phyloP scores from a whole-genome alignment of 2,113 vertebrate genomes.

The cat (Felis catus) region DNA sequence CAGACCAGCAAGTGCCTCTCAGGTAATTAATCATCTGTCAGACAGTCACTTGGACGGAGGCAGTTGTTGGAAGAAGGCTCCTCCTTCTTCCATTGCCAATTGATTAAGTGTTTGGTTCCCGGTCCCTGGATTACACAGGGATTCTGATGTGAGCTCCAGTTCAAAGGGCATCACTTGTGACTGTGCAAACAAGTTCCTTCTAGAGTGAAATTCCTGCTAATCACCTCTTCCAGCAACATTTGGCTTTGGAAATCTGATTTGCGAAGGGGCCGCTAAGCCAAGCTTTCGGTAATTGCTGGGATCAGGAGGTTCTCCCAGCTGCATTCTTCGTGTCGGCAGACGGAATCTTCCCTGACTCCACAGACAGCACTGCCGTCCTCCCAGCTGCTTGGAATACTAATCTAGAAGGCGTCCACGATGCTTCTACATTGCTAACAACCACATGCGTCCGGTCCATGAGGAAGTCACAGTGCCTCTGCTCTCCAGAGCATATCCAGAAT shows the following conservation, averaged over 20 bases:
- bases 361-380: not conserved
- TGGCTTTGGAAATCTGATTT: not conserved
- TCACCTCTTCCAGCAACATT: not conserved
- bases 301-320: not conserved
- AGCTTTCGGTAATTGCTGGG: not conserved
- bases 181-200: slow-evolving; percentile 57
- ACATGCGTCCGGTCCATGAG: fast-evolving
- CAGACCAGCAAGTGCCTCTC: not conserved
- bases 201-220: slow-evolving; percentile 40
- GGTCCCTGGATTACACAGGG: not conserved
- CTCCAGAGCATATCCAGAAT: not conserved
- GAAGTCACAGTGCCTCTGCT: not conserved
- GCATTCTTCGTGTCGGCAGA: not conserved
- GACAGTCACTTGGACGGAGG: not conserved
- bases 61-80: not conserved
- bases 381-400: not conserved
- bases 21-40: not conserved
- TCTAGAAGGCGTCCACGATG: fast-evolving
- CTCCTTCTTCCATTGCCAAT: slow-evolving; percentile 47
- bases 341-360: not conserved
- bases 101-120: slow-evolving; percentile 59
- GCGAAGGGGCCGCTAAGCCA: not conserved
- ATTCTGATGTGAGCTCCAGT: slow-evolving; percentile 54
- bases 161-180: slow-evolving; percentile 73
- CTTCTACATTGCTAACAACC: fast-evolving